Percentiles rank a stretch among this genome's conserved stretches.
Conservation (phyloP, 1,140 invertebrate species). For the Spodoptera frugiperda region DNA sequence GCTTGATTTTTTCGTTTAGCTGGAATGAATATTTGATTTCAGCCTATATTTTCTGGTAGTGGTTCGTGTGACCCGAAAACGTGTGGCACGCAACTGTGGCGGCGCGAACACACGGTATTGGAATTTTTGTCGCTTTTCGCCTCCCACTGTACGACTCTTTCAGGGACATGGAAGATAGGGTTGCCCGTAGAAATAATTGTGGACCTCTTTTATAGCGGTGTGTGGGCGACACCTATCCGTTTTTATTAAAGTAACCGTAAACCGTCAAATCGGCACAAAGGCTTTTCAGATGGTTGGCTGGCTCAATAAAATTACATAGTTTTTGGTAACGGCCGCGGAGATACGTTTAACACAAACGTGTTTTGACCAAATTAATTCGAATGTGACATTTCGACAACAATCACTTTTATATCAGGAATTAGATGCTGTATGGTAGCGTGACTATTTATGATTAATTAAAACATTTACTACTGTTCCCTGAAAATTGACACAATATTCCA, state of each 20-base stretch:
- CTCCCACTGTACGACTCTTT: conserved; percentile 55
- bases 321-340: conserved; percentile 8
- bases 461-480: conserved; percentile 1
- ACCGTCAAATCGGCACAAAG: conserved; percentile 47
- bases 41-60: conserved; percentile 56
- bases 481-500: conserved; percentile 10
- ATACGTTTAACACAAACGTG: not conserved
- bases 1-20: conserved; percentile 32
- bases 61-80: conserved; percentile 70
- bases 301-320: conserved; percentile 44
- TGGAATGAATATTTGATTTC: conserved; percentile 65
- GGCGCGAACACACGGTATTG: conserved; percentile 54
- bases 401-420: not conserved
- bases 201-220: conserved; percentile 48
- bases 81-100: conserved; percentile 62
- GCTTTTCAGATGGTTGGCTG: conserved; percentile 33
- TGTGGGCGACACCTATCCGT: conserved; percentile 47
- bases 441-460: conserved; percentile 7
- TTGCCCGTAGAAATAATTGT: conserved; percentile 51
- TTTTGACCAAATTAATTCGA: not conserved
- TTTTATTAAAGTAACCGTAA: conserved; percentile 53
- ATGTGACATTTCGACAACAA: not conserved
- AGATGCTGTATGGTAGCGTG: not conserved
- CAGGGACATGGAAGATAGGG: conserved; percentile 40
- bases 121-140: conserved; percentile 61